phyloP scores from a whole-genome alignment of 2,113 vertebrate species.

The Agapornis roseicollis region DNA sequence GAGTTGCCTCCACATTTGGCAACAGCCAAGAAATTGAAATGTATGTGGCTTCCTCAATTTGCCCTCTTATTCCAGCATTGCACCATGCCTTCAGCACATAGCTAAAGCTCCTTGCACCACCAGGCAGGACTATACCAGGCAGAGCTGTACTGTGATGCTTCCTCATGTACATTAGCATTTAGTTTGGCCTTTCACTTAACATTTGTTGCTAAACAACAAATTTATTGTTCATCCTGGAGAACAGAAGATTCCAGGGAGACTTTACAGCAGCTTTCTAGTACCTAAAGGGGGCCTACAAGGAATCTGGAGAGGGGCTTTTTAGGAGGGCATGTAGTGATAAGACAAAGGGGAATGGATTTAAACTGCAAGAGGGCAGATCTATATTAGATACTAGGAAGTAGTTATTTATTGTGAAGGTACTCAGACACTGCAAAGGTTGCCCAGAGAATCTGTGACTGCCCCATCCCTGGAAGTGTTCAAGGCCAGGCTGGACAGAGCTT shows the following conservation, averaged over 20 bases:
- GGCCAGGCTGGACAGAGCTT: neutral
- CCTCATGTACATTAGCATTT: fast-evolving
- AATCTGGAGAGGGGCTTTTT: neutral
- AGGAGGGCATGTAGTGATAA: neutral
- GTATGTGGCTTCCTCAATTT: neutral
- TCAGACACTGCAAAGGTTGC: neutral
- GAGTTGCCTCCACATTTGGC: neutral
- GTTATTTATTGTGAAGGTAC: neutral
- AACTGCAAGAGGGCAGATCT: neutral
- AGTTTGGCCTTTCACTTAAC: neutral
- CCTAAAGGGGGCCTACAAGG: neutral
- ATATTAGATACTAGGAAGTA: neutral
- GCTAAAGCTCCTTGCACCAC: neutral
- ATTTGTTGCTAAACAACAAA: neutral
- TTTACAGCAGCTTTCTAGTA: neutral
- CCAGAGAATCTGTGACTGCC: neutral
- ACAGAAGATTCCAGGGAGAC: neutral
- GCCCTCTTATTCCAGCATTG: neutral
- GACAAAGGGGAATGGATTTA: neutral
- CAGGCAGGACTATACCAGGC: neutral
- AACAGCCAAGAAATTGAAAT: neutral
- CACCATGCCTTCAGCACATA: neutral
- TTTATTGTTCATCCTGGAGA: neutral
- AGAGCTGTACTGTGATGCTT: fast-evolving
- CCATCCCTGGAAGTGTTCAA: neutral